Percentiles rank a stretch among this genome's conserved stretches.
Conservation (phyloP, 92 coral and sea anemone genomes). For the Parazoanthus atlanticus region DNA sequence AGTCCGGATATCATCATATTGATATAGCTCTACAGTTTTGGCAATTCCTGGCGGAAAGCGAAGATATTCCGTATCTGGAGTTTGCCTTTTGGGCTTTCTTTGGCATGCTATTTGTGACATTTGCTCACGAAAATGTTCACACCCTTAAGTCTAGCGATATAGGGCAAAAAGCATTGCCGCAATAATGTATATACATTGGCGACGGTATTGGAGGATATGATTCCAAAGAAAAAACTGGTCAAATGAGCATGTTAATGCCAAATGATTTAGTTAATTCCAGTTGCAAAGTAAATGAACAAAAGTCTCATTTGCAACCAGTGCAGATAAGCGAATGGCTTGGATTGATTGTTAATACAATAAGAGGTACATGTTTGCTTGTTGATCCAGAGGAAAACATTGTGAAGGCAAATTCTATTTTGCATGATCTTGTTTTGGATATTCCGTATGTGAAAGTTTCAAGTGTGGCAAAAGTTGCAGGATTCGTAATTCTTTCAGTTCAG, state of each 20-base stretch:
- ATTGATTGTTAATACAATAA: not conserved
- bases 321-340: constrained; percentile 2
- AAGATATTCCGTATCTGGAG: constrained; percentile 52
- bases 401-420: not conserved
- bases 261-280: constrained; percentile 31
- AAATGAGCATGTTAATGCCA: not conserved
- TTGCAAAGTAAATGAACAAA: constrained; percentile 28
- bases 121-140: constrained; percentile 63
- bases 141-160: constrained; percentile 61
- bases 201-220: constrained; percentile 46
- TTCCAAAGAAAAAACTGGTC: not conserved
- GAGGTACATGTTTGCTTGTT: constrained; percentile 4
- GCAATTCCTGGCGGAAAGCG: constrained; percentile 44
- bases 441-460: not conserved
- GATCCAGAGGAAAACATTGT: constrained; percentile 7
- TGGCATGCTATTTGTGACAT: constrained; percentile 66
- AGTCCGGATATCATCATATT: constrained; percentile 60
- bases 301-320: not conserved
- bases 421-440: not conserved
- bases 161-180: constrained; percentile 41
- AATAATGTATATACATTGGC: constrained; percentile 56
- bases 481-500: not conserved
- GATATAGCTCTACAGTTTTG: constrained; percentile 44
- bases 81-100: constrained; percentile 66
- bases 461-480: not conserved